Evolutionary conservation across 2,888 invertebrate species (phyloP), one percentile per base, ranked within the genome.

Genomic region (Polia nebulosa): DNA sequence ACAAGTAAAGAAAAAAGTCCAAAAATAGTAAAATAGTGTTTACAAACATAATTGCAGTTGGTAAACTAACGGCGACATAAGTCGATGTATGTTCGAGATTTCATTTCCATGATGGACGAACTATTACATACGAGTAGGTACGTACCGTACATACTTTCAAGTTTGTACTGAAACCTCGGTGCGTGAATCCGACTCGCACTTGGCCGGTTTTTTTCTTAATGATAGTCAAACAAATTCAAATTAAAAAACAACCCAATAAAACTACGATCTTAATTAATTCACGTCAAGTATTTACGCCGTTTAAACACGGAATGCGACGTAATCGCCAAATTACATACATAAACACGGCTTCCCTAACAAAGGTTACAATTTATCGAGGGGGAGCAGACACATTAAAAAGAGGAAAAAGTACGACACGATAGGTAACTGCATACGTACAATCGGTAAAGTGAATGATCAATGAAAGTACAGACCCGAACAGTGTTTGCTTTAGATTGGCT

Each of bases 361-460:
- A 90, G 89, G 90, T 91, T 87, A 87, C 89, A 90, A 92, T 92
- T 92, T 92, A 93, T 90, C 87, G 89, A 82, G 86, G 89, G 90
- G 90, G 86, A 80, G 87, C 87, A 87, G 88, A 89, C 90, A 85
- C 85, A 88, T 91, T 91, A 90, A 91, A 82, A 90, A 87, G 86
- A 87, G 85, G 80, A 87, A 90, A 90, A 88, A 85, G 81, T 78
- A 72, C 70, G 44, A 51, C 44, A 44, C 49, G 53, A 68, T 76
- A 69, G 81, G 68, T 76, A 74, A 59, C 67, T 69, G 79, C 75
- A 61, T 58, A 65, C 72, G 73, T 80, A 76, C 78, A 81, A 83
- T 87, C 78, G 74, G 74, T 75, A 85, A 86, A 86, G 80, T 82
- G 85, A 85, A 87, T 85, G 83, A 87, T 85, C 81, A 83, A 80